Evolutionary conservation across 1,140 invertebrate species (phyloP), one percentile per base, ranked within the genome.

Genomic region (Drosophila leontia): DNA sequence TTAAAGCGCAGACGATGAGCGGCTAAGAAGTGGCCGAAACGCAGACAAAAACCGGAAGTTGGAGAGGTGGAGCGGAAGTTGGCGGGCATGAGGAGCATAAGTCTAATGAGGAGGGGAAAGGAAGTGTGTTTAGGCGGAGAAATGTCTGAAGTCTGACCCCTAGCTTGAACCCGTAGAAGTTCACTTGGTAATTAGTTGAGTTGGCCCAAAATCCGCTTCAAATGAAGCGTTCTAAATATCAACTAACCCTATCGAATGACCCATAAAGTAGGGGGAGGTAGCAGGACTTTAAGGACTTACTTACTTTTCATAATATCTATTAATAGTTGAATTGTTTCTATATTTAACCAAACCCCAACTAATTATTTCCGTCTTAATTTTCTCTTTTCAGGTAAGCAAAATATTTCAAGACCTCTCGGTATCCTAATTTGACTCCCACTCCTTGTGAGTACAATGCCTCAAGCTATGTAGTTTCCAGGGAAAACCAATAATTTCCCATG

Each of bases 351-450:
- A n/a, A 1, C n/a, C 13, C 23, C 11, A 32, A 55, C 23, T 42
- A 56, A 64, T 57, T 56, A 37, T 35, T 39, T 47, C 39, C 12
- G 3, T 51, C 9, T 62, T 35, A 7, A 37, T 47, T 58, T 6
- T 71, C 44, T 8, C 13, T n/a, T 58, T 83, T 76, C 12, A 83
- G 80, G 80, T 83, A 83, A 83, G 80, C 50, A 63, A 41, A 34
- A 50, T 34, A 42, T 45, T 51, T 67, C 2, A 2, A 2, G 13
- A 23, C 8, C 47, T 55, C 39, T 29, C 7, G 48, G 39, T 26
- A 69, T 26, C 12, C 37, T 13, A 69, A 37, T 48, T 47, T 35
- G 29, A 42, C 13, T 47, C 11, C 13, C 15, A 34, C 12, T 64
- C 4, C 29, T 37, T 26, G 48, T 70, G 67, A 15, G 67, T 55